Conservation (phyloP, 2,113 vertebrate species). For the Orcinus orca region DNA sequence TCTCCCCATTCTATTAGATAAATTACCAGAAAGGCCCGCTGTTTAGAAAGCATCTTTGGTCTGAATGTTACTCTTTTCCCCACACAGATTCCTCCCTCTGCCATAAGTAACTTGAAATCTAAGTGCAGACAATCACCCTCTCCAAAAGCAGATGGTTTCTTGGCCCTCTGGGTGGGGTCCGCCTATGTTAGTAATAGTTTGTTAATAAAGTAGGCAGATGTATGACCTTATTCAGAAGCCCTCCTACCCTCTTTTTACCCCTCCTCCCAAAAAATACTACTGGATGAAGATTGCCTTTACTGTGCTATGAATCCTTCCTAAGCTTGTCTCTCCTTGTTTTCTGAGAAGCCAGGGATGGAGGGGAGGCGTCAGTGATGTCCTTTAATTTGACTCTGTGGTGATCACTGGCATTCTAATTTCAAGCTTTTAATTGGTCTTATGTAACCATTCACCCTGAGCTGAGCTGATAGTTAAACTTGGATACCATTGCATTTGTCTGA, state of each 20-base stretch:
- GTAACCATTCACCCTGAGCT: background rate
- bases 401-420: conserved; percentile 3
- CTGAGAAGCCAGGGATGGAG: background rate
- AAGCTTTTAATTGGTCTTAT: background rate
- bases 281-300: background rate
- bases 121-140: background rate
- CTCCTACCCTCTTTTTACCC: background rate
- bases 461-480: background rate
- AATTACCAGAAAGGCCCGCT: background rate
- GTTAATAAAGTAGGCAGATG: background rate
- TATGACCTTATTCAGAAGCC: background rate
- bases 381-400: background rate
- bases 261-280: background rate
- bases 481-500: background rate
- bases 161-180: no score
- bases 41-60: background rate
- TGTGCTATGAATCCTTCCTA: background rate
- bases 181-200: background rate
- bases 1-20: background rate
- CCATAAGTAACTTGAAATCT: background rate
- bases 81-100: background rate
- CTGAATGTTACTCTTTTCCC: background rate
- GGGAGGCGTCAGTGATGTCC: no score
- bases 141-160: background rate
- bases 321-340: conserved; percentile 21